Percentiles rank a stretch among this genome's conserved stretches.
These are phyloP conservation scores for Nemotelus nigrinus DNA, from an alignment of 2,888 invertebrate species.

Conservation along the genomic window DNA sequence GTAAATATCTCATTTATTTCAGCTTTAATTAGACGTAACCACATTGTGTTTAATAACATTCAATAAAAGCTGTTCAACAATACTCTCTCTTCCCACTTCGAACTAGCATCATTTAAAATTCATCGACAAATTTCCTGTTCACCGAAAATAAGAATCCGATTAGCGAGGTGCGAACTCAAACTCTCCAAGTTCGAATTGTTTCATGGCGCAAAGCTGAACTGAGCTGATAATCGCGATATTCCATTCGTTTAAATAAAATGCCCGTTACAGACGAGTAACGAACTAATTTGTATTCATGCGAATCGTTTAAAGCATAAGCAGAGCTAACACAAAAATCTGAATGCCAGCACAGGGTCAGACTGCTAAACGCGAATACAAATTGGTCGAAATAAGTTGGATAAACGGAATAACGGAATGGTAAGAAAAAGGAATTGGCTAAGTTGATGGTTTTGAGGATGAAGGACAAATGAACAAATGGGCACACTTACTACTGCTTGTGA, in stretches of 20 bases:
- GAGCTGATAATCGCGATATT: background rate
- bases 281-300: constrained; percentile 41
- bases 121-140: constrained; percentile 1
- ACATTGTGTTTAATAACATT: too few relatives aligned
- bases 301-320: constrained; percentile 25
- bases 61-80: too few relatives aligned
- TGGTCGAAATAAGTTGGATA: constrained; percentile 18
- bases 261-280: background rate
- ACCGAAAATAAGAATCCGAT: background rate
- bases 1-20: too few relatives aligned
- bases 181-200: too few relatives aligned
- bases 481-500: constrained; percentile 54
- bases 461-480: background rate
- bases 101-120: background rate
- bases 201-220: too few relatives aligned
- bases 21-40: too few relatives aligned
- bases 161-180: too few relatives aligned
- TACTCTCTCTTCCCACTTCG: too few relatives aligned
- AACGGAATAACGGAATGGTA: background rate
- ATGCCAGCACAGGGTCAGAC: background rate
- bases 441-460: background rate
- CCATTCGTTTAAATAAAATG: background rate
- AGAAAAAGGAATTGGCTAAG: background rate
- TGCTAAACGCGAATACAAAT: constrained; percentile 33
- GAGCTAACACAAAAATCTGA: constrained; percentile 33